Conservation (phyloP, 2,888 invertebrate species). For the Schizaphis graminum region DNA sequence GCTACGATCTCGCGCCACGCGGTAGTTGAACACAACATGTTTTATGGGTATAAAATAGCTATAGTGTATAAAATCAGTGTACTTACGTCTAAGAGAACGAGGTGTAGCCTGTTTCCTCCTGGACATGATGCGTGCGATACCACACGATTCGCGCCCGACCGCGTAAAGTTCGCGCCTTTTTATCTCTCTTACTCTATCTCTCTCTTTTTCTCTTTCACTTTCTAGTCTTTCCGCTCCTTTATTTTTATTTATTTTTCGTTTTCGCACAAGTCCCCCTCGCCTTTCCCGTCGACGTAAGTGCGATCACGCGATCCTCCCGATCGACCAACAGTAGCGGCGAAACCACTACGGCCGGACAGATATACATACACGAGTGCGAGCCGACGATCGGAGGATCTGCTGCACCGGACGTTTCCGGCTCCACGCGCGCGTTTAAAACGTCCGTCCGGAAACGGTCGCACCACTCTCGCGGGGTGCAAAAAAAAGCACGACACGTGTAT, state of each 20-base stretch:
- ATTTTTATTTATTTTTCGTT: neutral
- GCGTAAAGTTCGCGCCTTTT: constrained; percentile 5
- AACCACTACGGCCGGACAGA: neutral
- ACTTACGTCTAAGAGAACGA: constrained; percentile 62
- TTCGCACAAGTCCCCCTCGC: neutral
- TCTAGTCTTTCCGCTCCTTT: neutral
- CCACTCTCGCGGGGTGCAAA: neutral
- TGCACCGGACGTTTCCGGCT: neutral
- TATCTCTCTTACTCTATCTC: neutral
- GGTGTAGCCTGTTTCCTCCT: constrained; percentile 64
- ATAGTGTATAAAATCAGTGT: neutral
- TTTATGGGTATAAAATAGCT: neutral
- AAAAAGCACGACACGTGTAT: neutral
- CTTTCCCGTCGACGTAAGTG: neutral
- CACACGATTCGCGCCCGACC: neutral
- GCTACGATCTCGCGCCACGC: neutral
- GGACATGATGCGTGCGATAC: constrained; percentile 53
- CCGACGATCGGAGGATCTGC: neutral
- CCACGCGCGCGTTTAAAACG: neutral
- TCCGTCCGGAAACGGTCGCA: constrained; percentile 26
- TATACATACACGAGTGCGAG: neutral
- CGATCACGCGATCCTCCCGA: constrained; percentile 9
- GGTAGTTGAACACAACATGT: neutral
- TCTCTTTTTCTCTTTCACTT: neutral
- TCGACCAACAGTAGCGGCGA: constrained; percentile 2